Percentiles rank a stretch among this genome's conserved stretches.
Conservation (phyloP, 2,888 invertebrate species). For the Quadroppia sp. region DNA sequence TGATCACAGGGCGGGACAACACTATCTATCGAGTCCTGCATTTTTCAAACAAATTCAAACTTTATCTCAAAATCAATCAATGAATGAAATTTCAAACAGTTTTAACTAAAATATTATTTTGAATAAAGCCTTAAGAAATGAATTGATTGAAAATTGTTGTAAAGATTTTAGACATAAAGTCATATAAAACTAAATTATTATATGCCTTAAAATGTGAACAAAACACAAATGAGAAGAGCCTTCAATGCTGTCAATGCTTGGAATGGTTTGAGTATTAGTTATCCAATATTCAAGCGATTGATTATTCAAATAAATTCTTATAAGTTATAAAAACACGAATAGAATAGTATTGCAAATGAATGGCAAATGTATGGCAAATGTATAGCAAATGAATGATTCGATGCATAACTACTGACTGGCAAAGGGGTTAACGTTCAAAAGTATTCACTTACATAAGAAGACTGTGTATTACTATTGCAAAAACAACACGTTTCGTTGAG, state of each 20-base stretch:
- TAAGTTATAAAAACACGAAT: background rate
- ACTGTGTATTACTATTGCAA: conserved; percentile 47
- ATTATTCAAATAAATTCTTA: conserved; percentile 23
- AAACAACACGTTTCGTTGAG: conserved; percentile 21
- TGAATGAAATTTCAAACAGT: too few relatives aligned
- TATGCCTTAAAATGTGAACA: too few relatives aligned
- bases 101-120: too few relatives aligned
- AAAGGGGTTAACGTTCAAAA: conserved; percentile 33
- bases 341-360: background rate
- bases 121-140: too few relatives aligned
- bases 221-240: conserved; percentile 12
- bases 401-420: conserved; percentile 18
- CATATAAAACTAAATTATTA: too few relatives aligned
- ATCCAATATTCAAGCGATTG: conserved; percentile 26
- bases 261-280: conserved; percentile 8
- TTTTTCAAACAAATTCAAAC: background rate
- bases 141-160: background rate
- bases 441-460: conserved; percentile 46
- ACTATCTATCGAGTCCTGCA: conserved; percentile 30
- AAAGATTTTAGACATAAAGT: too few relatives aligned
- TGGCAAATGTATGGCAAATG: background rate
- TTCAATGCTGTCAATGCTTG: background rate
- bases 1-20: conserved; percentile 33
- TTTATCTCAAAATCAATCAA: background rate
- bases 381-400: conserved; percentile 17